Percentiles rank a stretch among this genome's conserved stretches.
phyloP scores from a whole-genome alignment of 1,140 invertebrate species.

The Thaumatotibia leucotreta region DNA sequence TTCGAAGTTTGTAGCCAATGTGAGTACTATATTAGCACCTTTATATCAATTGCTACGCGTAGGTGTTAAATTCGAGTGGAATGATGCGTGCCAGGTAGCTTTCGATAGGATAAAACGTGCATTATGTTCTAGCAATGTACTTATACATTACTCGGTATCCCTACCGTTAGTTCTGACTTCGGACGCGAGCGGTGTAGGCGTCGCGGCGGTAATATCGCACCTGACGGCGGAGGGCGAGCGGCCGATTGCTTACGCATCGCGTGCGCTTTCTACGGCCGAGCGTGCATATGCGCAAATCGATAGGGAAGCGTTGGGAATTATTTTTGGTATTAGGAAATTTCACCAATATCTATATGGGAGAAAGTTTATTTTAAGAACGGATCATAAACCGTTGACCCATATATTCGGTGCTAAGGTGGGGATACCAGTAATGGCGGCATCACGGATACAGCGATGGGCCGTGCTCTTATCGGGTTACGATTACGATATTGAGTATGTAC shows the following conservation, averaged over 20 bases:
- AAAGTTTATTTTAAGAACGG: too few species aligned
- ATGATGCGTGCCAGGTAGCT: neutral
- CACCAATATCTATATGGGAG: constrained; percentile 6
- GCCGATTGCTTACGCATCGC: constrained; percentile 55
- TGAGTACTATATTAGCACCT: constrained; percentile 17
- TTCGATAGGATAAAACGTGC: neutral
- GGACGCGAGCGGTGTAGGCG: constrained; percentile 27
- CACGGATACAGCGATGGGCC: neutral
- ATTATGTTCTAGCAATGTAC: neutral
- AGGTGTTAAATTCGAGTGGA: constrained; percentile 3
- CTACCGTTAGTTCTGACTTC: constrained; percentile 23
- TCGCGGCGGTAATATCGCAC: constrained; percentile 29
- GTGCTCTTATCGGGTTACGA: neutral
- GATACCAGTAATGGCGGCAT: constrained; percentile 10
- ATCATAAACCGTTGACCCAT: too few species aligned
- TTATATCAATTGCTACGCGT: constrained; percentile 15
- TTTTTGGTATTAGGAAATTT: constrained; percentile 23
- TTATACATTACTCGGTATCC: neutral
- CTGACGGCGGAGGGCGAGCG: constrained; percentile 15
- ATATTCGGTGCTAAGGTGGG: too few species aligned
- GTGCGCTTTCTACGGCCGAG: constrained; percentile 42
- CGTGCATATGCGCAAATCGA: constrained; percentile 49
- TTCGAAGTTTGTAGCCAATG: constrained; percentile 22
- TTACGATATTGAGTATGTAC: neutral
- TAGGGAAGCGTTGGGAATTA: constrained; percentile 33